Evolutionary conservation across 2,797 vertebrate genomes (phyloP), one percentile per base, ranked within the genome.

Genomic region (Myripristis jacobus): DNA sequence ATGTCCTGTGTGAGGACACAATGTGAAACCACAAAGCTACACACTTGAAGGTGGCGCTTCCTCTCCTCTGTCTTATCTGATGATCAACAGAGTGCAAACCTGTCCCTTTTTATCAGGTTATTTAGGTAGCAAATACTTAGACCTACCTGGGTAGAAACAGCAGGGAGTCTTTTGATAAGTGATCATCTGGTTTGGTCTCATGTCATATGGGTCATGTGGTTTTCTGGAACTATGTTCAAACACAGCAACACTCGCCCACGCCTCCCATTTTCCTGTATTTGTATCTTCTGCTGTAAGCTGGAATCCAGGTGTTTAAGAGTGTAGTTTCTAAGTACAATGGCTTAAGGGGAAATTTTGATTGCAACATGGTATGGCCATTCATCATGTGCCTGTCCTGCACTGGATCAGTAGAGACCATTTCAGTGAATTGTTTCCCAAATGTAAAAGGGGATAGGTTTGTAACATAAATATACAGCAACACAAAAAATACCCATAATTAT

Each of bases 1-100:
- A 31, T 10, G 31, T 11, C 64, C 31, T 70, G 18, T 58, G 13
- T 34, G 65, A 66, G 41, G 43, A 58, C 31, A 55, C 7, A 2
- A 47, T 43, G 4, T 36, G 15, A 44, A 55, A 15, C 12, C 31
- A 47, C n/a, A 50, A 43, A 24, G 44, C 18, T 47, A 19, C 22
- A 56, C n/a, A 43, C 31, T 57, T 5, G 18, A 24, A 52, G 18
- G n/a, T 36, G 19, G 19, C 44, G 8, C 29, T 31, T 31, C 29
- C 29, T 31, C 29, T n/a, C 44, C 16, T 46, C 43, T 46, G 6
- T 18, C 43, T 5, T 16, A 15, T 16, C 43, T 19, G 16, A 18
- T 53, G 27, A 31, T 24, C 21, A 25, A 24, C 25, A 29, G 24
- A 18, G 16, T 43, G 41, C 13, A 43, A 43, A 43, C 41, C 10